Base-by-base conservation (phyloP, 1,140 invertebrate genomes). In the Diploscapter pachys region DNA sequence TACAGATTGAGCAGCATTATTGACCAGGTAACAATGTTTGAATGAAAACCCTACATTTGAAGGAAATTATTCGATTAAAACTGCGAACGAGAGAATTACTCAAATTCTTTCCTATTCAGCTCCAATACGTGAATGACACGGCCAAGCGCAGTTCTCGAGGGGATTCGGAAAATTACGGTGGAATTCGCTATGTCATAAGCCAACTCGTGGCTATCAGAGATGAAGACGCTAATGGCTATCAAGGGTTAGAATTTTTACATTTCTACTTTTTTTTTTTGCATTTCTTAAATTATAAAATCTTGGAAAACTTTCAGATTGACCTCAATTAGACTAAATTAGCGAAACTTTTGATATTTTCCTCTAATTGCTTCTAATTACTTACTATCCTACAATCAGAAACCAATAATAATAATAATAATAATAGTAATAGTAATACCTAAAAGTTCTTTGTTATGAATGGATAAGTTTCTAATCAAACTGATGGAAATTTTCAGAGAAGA, bases 1-100 rank as follows among this genome's bases (percentile, higher is more conserved):
- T 83, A 83, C 72, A 79, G 83, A 65, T n/a, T 83, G 2, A 71
- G 76, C 50, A 73, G 78, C n/a, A 78, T 84, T 13, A 80, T 83
- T 56, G 82, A 84, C 57, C 82, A 81, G 69, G 71, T 81, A 31
- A 68, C 50, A 54, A 48, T 2, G 5, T 3, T 73, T 50, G n/a
- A 65, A 8, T 9, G 31, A 2, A 31, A 6, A 65, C 13, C 6
- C 11, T 53, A 4, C 61, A 57, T 67, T 56, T 70, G 4, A 70
- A 59, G n/a, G 68, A 70, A 50, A 53, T 59, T 11, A 70, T 59
- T 61, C 56, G 68, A 3, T 61, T 61, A 51, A 70, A 50, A 61
- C 63, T 59, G 31, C 31, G 31, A 31, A 31, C 31, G 31, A 31
- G 31, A 31, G 31, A 31, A 31, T 31, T 31, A 31, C 1, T 31